These are phyloP conservation scores for Parotocinclus haroldoi DNA, from an alignment of 2,797 vertebrate species.

Conservation along the genomic window DNA sequence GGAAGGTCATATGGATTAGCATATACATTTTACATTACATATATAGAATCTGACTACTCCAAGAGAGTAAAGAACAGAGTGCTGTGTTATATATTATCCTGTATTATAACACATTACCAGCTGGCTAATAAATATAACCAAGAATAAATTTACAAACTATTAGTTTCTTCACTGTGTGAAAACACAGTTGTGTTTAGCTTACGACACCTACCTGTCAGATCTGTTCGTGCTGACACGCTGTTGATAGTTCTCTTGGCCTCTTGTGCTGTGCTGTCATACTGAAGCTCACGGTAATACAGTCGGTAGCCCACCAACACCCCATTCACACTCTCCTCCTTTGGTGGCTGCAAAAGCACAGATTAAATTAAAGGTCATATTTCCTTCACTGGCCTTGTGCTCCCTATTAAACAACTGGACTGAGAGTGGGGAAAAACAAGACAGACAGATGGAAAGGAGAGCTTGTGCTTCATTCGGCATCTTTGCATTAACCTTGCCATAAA, in stretches of 20 bases:
- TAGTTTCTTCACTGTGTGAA: no score
- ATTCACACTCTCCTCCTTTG: conserved; percentile 78
- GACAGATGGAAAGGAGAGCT: conserved; percentile 20
- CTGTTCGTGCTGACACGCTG: conserved; percentile 64
- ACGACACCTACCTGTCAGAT: conserved; percentile 67
- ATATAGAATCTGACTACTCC: no score
- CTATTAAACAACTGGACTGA: conserved; percentile 36
- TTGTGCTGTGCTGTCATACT: conserved; percentile 55
- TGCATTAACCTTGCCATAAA: background rate
- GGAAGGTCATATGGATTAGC: no score
- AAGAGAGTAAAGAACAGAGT: no score
- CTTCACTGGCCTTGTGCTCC: conserved; percentile 26
- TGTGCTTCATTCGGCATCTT: background rate
- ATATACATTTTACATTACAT: no score
- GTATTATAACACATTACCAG: no score
- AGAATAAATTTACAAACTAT: no score
- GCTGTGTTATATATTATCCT: no score
- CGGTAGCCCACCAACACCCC: conserved; percentile 87
- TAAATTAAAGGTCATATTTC: conserved; percentile 50
- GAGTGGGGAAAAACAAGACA: conserved; percentile 2
- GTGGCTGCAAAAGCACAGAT: conserved; percentile 71
- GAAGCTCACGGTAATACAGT: conserved; percentile 89
- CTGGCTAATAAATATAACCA: no score
- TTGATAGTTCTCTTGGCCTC: conserved; percentile 64
- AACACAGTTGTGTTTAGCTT: background rate